Evolutionary conservation across 2,113 vertebrate species (phyloP).

Genomic region (Mirza zaza): DNA sequence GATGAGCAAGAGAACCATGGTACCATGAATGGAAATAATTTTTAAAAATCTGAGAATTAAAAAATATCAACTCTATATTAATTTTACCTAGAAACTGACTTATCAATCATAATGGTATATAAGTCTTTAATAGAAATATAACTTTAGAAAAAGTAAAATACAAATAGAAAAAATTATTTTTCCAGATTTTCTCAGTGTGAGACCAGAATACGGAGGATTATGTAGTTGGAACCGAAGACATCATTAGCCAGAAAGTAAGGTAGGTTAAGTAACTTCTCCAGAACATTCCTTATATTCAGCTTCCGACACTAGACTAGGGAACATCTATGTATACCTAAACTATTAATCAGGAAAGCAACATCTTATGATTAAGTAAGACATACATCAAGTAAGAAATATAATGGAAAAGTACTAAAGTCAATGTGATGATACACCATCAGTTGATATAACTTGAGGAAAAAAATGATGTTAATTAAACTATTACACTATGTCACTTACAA

Average conservation of each 20-base stretch:
- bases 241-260: not conserved
- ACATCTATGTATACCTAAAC: not conserved
- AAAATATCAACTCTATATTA: not conserved
- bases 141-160: not conserved
- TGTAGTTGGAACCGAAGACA: not conserved
- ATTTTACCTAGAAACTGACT: not conserved
- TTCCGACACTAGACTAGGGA: not conserved
- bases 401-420: not conserved
- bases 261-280: not conserved
- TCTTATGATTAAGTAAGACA: not conserved
- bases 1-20: not conserved
- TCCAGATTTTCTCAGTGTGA: not conserved
- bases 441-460: not conserved
- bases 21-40: not conserved
- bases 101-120: not conserved
- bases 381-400: not conserved
- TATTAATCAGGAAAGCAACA: not conserved
- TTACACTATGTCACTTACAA: not conserved
- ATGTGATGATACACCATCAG: not conserved
- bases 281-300: not conserved
- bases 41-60: conserved; percentile 26
- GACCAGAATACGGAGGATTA: not conserved
- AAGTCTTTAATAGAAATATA: not conserved
- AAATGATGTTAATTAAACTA: not conserved
- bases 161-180: not conserved